These are phyloP conservation scores for Dermolepida albohirtum DNA, from an alignment of 2,888 invertebrate genomes.

Conservation along the genomic window DNA sequence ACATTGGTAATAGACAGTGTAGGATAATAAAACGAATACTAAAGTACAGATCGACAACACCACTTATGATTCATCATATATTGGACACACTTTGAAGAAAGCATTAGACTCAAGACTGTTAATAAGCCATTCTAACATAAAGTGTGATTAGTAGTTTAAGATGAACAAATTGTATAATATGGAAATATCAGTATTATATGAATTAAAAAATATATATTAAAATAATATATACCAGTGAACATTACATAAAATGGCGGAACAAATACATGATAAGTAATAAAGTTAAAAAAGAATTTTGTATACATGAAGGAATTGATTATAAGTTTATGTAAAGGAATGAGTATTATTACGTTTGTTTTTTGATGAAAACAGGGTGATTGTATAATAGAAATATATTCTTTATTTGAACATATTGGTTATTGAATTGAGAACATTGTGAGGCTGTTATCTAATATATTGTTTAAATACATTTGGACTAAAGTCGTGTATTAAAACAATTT, in stretches of 20 bases:
- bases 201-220: neutral
- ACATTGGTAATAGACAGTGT: slow-evolving; percentile 45
- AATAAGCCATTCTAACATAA: slow-evolving; percentile 31
- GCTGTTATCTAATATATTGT: too few species aligned
- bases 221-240: neutral
- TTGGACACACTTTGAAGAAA: slow-evolving; percentile 54
- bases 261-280: slow-evolving; percentile 28
- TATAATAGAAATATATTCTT: neutral
- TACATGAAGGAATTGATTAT: slow-evolving; percentile 42
- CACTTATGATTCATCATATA: slow-evolving; percentile 60
- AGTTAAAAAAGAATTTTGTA: slow-evolving; percentile 29
- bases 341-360: slow-evolving; percentile 22
- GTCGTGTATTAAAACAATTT: too few species aligned
- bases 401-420: too few species aligned
- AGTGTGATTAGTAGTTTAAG: slow-evolving; percentile 37
- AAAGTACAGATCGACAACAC: slow-evolving; percentile 51
- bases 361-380: slow-evolving; percentile 35
- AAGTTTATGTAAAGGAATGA: slow-evolving; percentile 26
- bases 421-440: too few species aligned
- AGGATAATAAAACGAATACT: slow-evolving; percentile 49
- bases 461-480: too few species aligned
- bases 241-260: slow-evolving; percentile 23
- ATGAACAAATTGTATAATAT: slow-evolving; percentile 33
- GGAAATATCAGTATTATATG: slow-evolving; percentile 39
- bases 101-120: slow-evolving; percentile 11